phyloP scores from a whole-genome alignment of 2,888 invertebrate species.

The Acleris emargana region DNA sequence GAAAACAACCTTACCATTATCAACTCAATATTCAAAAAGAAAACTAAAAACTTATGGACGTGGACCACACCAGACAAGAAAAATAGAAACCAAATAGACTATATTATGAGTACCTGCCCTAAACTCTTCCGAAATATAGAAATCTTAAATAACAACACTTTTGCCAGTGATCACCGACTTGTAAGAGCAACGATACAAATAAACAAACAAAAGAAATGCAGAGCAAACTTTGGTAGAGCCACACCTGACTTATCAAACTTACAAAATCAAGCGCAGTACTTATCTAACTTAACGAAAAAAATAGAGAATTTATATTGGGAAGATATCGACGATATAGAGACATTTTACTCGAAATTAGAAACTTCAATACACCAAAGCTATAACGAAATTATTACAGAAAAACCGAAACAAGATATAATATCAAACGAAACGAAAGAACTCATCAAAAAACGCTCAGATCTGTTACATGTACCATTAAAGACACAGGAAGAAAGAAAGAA shows the following conservation, averaged over 20 bases:
- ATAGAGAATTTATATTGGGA: neutral
- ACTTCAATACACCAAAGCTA: constrained; percentile 5
- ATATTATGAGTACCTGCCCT: constrained; percentile 1
- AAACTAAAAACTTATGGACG: constrained; percentile 2
- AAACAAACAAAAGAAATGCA: neutral
- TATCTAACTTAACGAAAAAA: neutral
- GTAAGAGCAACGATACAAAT: constrained; percentile 5
- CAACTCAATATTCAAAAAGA: constrained; percentile 1
- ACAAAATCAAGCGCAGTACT: neutral
- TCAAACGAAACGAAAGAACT: constrained; percentile 6
- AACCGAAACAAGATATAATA: neutral
- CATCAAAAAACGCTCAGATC: neutral
- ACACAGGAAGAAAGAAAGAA: constrained; percentile 7
- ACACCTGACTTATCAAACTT: neutral
- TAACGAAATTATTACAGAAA: neutral
- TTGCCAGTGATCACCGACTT: constrained; percentile 7
- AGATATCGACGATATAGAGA: neutral
- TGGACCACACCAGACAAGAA: neutral
- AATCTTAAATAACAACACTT: constrained; percentile 9
- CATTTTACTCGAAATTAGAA: constrained; percentile 5
- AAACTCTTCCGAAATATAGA: constrained; percentile 4
- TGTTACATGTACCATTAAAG: neutral
- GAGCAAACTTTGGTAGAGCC: neutral
- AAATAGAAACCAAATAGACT: constrained; percentile 12
- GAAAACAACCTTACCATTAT: constrained; percentile 2